Evolutionary conservation across 2,797 vertebrate species (phyloP), one percentile per base, ranked within the genome.

Genomic region (Clangula hyemalis): DNA sequence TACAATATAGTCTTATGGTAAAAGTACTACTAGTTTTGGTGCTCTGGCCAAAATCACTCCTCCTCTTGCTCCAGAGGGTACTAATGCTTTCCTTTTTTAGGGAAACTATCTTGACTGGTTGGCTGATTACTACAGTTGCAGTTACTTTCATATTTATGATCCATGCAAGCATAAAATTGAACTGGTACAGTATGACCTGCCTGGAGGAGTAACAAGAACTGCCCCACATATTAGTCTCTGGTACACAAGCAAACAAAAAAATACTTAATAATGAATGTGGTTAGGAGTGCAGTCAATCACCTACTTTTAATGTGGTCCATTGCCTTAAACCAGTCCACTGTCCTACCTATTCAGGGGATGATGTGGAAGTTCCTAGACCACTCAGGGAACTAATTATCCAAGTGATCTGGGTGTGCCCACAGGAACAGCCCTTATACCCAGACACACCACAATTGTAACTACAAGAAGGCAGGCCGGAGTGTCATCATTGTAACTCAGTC

Each of bases 251-350:
- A 60, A 60, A 39, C 6, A 61, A 32, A 45, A 45, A 45, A 45
- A 28, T 49, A 27, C 13, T 68, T 68, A 34, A 28, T 53, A 24
- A 12, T 45, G 51, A 73, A 70, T 6, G 15, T 38, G 8, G 11
- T 69, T 76, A 2, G 2, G 25, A 76, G 28, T 32, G 73, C 64
- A 58, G 38, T 43, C 34, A 61, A 18, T 49, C 75, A 45, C 34
- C 5, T 28, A 38, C 22, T 76, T 85, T 76, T 58, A 73, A 45
- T 4, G 2, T 65, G 36, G 3, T 47, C 0, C 0, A 16, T 11
- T 80, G 47, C n/a, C 19, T 13, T 39, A 84, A 75, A 76, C 8
- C 13, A 53, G 32, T 58, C 28, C 11, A 27, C 53, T 77, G 34
- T 54, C 45, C 20, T 18, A 43, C 41, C 30, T 72, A 13, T 47